Evolutionary conservation across 2,797 vertebrate species (phyloP), one percentile per base, ranked within the genome.

Genomic region (Phataginus tricuspis): DNA sequence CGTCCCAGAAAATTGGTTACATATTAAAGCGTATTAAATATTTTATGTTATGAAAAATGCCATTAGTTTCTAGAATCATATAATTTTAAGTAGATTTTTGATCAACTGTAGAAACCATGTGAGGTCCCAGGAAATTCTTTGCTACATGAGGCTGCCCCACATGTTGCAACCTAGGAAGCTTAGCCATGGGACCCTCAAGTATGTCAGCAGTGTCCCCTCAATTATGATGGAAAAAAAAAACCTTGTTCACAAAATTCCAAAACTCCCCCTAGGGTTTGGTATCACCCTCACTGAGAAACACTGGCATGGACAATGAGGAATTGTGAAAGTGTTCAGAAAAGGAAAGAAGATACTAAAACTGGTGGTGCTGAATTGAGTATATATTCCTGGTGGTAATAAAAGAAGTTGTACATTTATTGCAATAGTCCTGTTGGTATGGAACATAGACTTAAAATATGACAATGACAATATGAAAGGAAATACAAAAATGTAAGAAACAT

Each of bases 151-250:
- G 2, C 18, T 37, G 1, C 11, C 25, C 5, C 5, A 31, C 2
- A 21, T 2, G 0, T 29, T 42, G n/a, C 11, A 45, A 45, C 45
- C 45, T 45, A 45, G 45, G 45, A 45, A 78, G 7, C 5, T 6
- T 74, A 15, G 21, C 25, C 4, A 13, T 8, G 66, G 14, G 2
- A 55, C 6, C 12, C 19, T 27, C 2, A 0, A 8, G 5, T 59
- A 42, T 55, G 0, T 14, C 6, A 16, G 4, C 18, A 37, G 12
- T 78, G 2, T 49, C 29, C 12, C 37, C 29, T 42, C n/a, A 49
- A 19, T 66, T 55, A 27, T 2, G 4, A 4, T 34, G 12, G 66
- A 88, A 45, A 83, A 45, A 83, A 5, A 42, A 85, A 89, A 69
- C 8, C 8, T 83, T 75, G 19, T 4, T 10, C 4, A 64, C 2